A percentile compares a stretch with the other conserved stretches of the same genome.
Evolutionary conservation across 64 coral and sea anemone species (phyloP).

Genomic region (Exaiptasia diaphana): DNA sequence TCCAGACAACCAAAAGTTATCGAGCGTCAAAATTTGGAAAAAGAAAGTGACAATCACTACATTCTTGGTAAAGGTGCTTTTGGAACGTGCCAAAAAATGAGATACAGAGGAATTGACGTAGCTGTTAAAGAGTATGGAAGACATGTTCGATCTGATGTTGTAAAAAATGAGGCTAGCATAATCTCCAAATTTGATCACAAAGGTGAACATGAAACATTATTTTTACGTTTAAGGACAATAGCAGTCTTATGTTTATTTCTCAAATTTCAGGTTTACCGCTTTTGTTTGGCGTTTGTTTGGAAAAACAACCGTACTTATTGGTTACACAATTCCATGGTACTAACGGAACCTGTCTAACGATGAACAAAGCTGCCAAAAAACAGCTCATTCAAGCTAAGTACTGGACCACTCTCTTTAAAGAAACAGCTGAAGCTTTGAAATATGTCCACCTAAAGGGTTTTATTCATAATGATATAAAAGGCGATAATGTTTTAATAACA

Average conservation of each 20-base stretch:
- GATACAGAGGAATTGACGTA: constrained; percentile 7
- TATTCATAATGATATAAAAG: constrained; percentile 30
- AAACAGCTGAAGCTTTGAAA: not conserved
- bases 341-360: constrained; percentile 8
- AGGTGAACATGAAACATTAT: too few species aligned
- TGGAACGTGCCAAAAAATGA: constrained; percentile 28
- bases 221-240: too few species aligned
- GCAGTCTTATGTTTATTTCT: too few species aligned
- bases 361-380: not conserved
- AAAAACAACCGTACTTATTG: constrained; percentile 10
- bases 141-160: not conserved
- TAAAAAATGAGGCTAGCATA: constrained; percentile 1
- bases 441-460: constrained; percentile 1
- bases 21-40: not conserved
- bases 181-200: constrained; percentile 22
- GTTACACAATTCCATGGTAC: constrained; percentile 47
- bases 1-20: constrained; percentile 1
- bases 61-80: constrained; percentile 29
- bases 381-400: not conserved
- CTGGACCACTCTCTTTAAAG: not conserved
- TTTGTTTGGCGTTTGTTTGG: constrained; percentile 10
- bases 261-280: constrained; percentile 46
- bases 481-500: constrained; percentile 7
- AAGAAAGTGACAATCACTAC: not conserved
- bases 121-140: constrained; percentile 17